Evolutionary conservation across 1,140 invertebrate genomes (phyloP), one percentile per base, ranked within the genome.

Genomic region (Bombus sylvicola): DNA sequence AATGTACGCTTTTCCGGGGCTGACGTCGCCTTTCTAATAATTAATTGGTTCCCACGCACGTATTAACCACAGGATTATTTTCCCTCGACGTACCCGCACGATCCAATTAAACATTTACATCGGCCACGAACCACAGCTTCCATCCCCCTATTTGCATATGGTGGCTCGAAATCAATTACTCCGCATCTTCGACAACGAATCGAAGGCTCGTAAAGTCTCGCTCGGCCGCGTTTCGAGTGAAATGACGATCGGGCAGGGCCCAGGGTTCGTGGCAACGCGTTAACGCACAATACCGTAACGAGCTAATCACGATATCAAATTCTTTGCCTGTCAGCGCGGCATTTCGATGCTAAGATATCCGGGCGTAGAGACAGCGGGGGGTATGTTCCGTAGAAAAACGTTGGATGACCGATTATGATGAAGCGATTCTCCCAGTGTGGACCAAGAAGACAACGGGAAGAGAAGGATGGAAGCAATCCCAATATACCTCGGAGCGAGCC

Each of bases 251-350:
- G 85, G n/a, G 66, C 59, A 92, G 87, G 90, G 85, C 28, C 37
- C 86, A 83, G 88, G 84, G 82, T 43, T 73, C 71, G 75, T 81
- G 80, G 90, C 72, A 92, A 86, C 88, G 90, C 91, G 89, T 91
- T 93, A 92, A 92, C 89, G 91, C 90, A 92, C 89, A 94, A 93
- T 93, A 90, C 90, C 90, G 91, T 92, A 92, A 94, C 92, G 92
- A 93, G 93, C 92, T 95, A 95, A 95, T 95, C 94, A 93, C 91
- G 94, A 94, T 95, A 95, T 95, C 94, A 94, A 95, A 95, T 95
- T 95, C 94, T 94, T 93, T 88, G 88, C 90, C 94, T 95, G 94
- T 95, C 94, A 95, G 93, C 94, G 92, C 93, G 91, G 92, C 93
- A 94, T 94, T 94, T 91, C 90, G 93, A 94, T 94, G 93, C 93